These are phyloP conservation scores for Apantesis nais DNA, from an alignment of 2,888 invertebrate species.

Conservation along the genomic window DNA sequence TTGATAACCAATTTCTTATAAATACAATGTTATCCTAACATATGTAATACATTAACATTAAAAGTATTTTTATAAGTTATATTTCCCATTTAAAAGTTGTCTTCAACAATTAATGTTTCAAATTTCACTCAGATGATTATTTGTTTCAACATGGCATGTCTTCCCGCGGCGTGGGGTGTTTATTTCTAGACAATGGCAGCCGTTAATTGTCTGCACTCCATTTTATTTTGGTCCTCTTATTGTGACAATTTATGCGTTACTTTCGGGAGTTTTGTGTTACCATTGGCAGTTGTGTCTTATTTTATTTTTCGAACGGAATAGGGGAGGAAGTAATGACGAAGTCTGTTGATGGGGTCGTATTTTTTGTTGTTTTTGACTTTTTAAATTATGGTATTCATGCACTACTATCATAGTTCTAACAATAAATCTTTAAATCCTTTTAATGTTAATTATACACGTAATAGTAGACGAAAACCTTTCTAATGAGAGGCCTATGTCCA, in stretches of 20 bases:
- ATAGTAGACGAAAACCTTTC: no score
- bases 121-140: slow-evolving; percentile 48
- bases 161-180: slow-evolving; percentile 48
- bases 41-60: background rate
- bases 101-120: slow-evolving; percentile 8
- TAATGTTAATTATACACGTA: background rate
- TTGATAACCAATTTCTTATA: background rate
- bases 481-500: no score
- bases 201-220: slow-evolving; percentile 62
- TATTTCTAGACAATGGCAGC: slow-evolving; percentile 60
- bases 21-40: background rate
- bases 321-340: slow-evolving; percentile 12
- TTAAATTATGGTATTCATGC: background rate
- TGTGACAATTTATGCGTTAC: slow-evolving; percentile 49
- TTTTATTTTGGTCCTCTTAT: slow-evolving; percentile 54
- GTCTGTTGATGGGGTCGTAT: slow-evolving; percentile 4
- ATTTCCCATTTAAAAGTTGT: background rate
- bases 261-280: slow-evolving; percentile 46
- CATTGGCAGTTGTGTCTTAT: slow-evolving; percentile 36
- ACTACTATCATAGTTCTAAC: background rate
- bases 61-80: background rate
- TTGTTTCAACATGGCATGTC: slow-evolving; percentile 47
- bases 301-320: slow-evolving; percentile 29
- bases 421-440: background rate
- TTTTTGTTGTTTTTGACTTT: background rate